phyloP scores from a whole-genome alignment of 2,888 invertebrate genomes.

The Agrochola litura region DNA sequence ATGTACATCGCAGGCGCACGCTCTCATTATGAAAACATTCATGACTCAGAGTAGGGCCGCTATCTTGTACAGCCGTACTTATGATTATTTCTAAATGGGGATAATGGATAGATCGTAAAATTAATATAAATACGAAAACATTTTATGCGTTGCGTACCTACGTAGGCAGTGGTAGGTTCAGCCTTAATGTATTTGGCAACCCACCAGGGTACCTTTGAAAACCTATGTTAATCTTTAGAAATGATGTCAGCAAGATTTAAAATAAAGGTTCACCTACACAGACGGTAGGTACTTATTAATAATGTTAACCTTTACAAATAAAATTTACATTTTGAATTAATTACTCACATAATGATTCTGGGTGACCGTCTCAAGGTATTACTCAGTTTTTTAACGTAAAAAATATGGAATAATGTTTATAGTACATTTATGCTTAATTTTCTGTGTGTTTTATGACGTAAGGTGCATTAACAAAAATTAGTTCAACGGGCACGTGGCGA shows the following conservation, averaged over 20 bases:
- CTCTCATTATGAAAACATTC: slow-evolving; percentile 74
- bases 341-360: too few species aligned
- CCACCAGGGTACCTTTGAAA: slow-evolving; percentile 18
- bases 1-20: slow-evolving; percentile 63
- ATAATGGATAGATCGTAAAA: slow-evolving; percentile 53
- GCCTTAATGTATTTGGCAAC: slow-evolving; percentile 14
- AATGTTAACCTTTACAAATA: slow-evolving; percentile 15
- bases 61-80: slow-evolving; percentile 60
- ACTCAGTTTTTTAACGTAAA: background rate
- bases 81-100: slow-evolving; percentile 40
- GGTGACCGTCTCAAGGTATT: too few species aligned
- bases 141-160: slow-evolving; percentile 17
- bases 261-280: slow-evolving; percentile 37
- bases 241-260: slow-evolving; percentile 32
- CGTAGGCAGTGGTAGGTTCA: slow-evolving; percentile 21
- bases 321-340: slow-evolving; percentile 6
- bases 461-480: slow-evolving; percentile 66
- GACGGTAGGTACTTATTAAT: background rate
- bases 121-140: slow-evolving; percentile 34
- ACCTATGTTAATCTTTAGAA: slow-evolving; percentile 49
- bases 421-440: slow-evolving; percentile 32
- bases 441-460: slow-evolving; percentile 64
- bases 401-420: background rate
- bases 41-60: slow-evolving; percentile 67
- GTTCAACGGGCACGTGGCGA: slow-evolving; percentile 76